Base-by-base conservation (phyloP, 1,140 invertebrate genomes). In the Achroia grisella region DNA sequence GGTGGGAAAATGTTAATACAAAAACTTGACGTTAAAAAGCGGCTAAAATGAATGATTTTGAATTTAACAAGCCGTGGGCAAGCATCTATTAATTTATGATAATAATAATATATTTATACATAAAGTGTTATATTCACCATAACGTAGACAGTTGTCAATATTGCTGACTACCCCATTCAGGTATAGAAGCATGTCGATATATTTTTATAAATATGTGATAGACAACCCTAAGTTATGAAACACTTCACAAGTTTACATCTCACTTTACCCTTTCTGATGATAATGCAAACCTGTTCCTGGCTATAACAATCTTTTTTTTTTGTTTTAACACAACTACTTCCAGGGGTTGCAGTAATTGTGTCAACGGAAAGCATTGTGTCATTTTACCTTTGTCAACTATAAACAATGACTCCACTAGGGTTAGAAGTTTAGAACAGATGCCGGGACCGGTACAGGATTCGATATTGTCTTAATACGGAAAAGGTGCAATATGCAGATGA, bases 191-290 rank as follows among this genome's bases (percentile, higher is more conserved):
- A n/a, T n/a, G n/a, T n/a, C n/a, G n/a, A n/a, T n/a, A n/a, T n/a
- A n/a, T n/a, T n/a, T n/a, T n/a, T n/a, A 23, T 23, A 23, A 23
- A 23, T 23, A 3, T 6, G 17, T 6, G 2, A 6, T 14, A 15
- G 35, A 4, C 35, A 37, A 17, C 35, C 35, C 35, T 37, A 17
- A 1, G 8, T 10, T 37, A 31, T 15, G 17, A 23, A 23, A 23
- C 35, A 37, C 35, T 37, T 37, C 35, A 15, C 35, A 13, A n/a
- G 14, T n/a, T 37, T 15, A 37, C 35, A 37, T 37, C 35, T 37
- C 35, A 37, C 35, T 37, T 37, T 37, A 23, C 35, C 35, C 35
- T 37, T 37, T 37, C 35, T 17, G 35, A 37, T 37, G 35, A 37
- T 37, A 37, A 37, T 37, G 14, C 35, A 37, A 37, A 37, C 35